These are phyloP conservation scores for Chaetodon trifasciatus DNA, from an alignment of 2,797 vertebrate species.

Conservation along the genomic window DNA sequence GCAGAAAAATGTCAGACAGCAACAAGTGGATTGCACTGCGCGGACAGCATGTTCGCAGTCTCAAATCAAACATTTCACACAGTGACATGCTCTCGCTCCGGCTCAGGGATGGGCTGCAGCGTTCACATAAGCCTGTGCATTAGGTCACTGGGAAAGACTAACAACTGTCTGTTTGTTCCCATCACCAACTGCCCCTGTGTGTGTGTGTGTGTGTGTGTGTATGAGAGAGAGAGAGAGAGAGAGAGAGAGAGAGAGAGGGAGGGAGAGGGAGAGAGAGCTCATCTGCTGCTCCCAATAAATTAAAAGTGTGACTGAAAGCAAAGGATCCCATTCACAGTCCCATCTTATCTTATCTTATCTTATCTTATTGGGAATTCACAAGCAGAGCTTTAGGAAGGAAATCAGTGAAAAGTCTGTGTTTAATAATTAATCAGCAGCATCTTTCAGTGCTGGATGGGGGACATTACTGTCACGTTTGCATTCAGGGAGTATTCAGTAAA, in stretches of 20 bases:
- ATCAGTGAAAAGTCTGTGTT: constrained; percentile 5
- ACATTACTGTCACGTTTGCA: constrained; percentile 49
- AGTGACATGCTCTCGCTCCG: constrained; percentile 73
- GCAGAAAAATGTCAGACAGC: background rate
- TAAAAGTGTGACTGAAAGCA: constrained; percentile 41
- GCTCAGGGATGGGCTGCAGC: constrained; percentile 81
- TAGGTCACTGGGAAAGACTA: constrained; percentile 84
- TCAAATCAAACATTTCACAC: constrained; percentile 59
- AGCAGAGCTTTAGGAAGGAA: background rate
- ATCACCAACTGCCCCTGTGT: constrained; percentile 69
- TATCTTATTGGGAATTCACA: background rate
- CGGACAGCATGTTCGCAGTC: constrained; percentile 30
- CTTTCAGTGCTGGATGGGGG: constrained; percentile 16
- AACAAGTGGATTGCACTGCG: constrained; percentile 32
- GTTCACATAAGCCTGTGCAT: constrained; percentile 82
- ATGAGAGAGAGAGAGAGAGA: constrained; percentile 24
- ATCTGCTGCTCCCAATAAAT: constrained; percentile 44
- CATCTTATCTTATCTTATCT: too few species aligned
- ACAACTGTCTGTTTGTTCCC: constrained; percentile 85
- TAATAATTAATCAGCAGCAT: constrained; percentile 20
- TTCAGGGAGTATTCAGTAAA: constrained; percentile 30
- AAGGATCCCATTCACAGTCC: background rate
- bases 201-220: constrained; percentile 57
- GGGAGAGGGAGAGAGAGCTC: constrained; percentile 17
- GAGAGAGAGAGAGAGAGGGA: constrained; percentile 4